Evolutionary conservation across 2,797 vertebrate genomes (phyloP).

Genomic region (Psittacula derbiana): DNA sequence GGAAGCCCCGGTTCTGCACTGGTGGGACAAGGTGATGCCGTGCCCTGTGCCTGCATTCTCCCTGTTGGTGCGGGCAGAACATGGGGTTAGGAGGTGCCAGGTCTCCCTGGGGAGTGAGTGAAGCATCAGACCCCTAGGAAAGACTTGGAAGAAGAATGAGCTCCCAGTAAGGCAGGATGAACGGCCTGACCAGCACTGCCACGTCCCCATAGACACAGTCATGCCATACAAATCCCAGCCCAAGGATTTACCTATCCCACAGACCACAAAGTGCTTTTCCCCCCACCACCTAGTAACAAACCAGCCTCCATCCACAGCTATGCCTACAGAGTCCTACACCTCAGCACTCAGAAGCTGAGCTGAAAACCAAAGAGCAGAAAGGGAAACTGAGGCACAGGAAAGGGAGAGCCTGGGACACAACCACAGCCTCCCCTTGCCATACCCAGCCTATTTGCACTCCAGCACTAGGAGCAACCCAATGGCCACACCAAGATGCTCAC

Average conservation of each 20-base stretch:
- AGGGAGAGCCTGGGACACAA: neutral
- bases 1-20: neutral
- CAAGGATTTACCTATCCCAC: neutral
- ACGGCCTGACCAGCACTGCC: neutral
- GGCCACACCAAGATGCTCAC: accelerated
- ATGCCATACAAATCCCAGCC: accelerated
- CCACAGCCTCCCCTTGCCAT: neutral
- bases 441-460: accelerated
- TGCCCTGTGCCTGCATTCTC: neutral
- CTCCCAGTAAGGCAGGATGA: neutral
- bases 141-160: neutral
- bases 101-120: accelerated
- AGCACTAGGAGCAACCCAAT: neutral
- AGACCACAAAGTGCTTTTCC: neutral
- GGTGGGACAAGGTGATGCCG: accelerated
- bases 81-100: accelerated
- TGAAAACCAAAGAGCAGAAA: neutral
- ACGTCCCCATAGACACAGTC: accelerated
- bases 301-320: neutral
- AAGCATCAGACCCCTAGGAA: neutral
- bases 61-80: accelerated
- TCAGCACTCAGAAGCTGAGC: accelerated
- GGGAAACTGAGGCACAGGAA: neutral
- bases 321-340: accelerated
- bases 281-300: accelerated